Base-by-base conservation (phyloP, 23 tunicate genomes). In the Styela plicata region DNA sequence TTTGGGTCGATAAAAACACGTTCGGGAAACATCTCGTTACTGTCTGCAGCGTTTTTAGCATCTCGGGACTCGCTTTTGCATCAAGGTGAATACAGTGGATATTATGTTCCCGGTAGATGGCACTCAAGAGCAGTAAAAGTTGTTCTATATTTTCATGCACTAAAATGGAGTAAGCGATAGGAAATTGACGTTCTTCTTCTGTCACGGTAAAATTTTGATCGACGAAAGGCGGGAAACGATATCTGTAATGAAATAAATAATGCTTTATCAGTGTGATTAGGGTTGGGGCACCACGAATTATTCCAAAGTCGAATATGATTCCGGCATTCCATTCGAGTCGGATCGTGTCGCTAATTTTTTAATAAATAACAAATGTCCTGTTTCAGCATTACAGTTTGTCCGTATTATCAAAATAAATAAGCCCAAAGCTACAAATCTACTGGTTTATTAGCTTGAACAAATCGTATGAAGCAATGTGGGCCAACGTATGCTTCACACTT, bases 81-180 rank as follows among this genome's bases (percentile, higher is more conserved):
- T 91, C 97, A 20, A 91, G 24, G 82, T 91, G 97, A 28, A 91
- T 74, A 74, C 97, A 91, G 73, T 91, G 89, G n/a, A 74, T 57
- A 34, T 91, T 91, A 27, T 91, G 84, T 62, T 87, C 87, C 27
- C 84, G 36, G 74, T 91, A 91, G 61, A 91, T 86, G 30, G 85
- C 85, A 37, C 91, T 77, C 1, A 91, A 34, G 34, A 91, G 80
- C 78, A 91, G 7, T 13, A 78, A 2, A 26, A 91, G 29, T 73
- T 91, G 97, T 35, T 90, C 73, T 2, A 73, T 52, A 35, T 80
- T 85, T 0, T 74, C 37, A 37, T 90, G 96, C 24, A 67, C 86
- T 2, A 90, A 85, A 1, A 90, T 67, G 73, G 90, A 86, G 64
- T 74, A 91, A 23, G 97, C 97, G 53, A 91, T 62, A 30, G 97